Percentiles rank a stretch among this genome's conserved stretches.
Evolutionary conservation across 1,140 invertebrate species (phyloP).

Genomic region (Drosophila arizonae): DNA sequence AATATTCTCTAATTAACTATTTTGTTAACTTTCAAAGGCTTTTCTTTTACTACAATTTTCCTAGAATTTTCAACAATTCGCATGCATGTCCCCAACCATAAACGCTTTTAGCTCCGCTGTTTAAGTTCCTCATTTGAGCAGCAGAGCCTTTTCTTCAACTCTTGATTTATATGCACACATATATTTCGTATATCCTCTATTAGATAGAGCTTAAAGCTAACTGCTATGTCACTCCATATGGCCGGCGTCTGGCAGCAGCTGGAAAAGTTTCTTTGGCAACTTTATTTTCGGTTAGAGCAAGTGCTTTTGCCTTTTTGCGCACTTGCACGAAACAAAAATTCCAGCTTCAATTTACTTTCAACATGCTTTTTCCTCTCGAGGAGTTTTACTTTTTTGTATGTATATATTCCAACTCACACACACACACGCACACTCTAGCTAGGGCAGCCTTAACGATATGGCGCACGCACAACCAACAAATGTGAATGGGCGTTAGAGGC

Average conservation of each 20-base stretch:
- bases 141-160: neutral
- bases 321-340: conserved; percentile 56
- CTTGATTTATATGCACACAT: conserved; percentile 6
- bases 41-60: too few relatives aligned
- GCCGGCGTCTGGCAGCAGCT: conserved; percentile 50
- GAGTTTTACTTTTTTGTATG: conserved; percentile 55
- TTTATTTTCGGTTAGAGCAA: conserved; percentile 46
- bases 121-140: neutral
- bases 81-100: too few relatives aligned
- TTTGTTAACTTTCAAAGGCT: too few relatives aligned
- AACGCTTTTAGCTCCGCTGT: too few relatives aligned
- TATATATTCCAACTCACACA: conserved; percentile 20
- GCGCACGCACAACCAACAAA: conserved; percentile 62
- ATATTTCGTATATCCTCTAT: neutral
- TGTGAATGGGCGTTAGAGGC: neutral
- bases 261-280: conserved; percentile 64
- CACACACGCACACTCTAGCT: conserved; percentile 11
- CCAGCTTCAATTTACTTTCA: conserved; percentile 79
- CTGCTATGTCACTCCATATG: conserved; percentile 30
- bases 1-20: too few relatives aligned
- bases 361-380: conserved; percentile 69
- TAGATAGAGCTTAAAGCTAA: conserved; percentile 53
- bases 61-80: too few relatives aligned
- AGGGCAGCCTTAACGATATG: conserved; percentile 64
- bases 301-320: conserved; percentile 57